These are phyloP conservation scores for Baryphthengus martii DNA, from an alignment of 2,113 vertebrate genomes.

Conservation along the genomic window DNA sequence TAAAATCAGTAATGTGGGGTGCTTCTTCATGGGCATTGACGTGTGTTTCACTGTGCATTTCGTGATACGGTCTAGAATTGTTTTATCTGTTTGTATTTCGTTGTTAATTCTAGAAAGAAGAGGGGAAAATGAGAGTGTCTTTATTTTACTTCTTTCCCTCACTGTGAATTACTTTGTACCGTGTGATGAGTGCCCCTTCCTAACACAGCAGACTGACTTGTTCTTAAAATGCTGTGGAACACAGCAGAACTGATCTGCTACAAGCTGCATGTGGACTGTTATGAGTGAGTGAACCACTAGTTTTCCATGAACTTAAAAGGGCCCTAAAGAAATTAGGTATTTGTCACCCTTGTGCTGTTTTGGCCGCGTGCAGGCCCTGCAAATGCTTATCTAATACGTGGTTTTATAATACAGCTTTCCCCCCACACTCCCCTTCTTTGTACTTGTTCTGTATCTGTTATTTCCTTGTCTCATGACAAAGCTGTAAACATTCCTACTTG, in stretches of 20 bases:
- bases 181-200: neutral
- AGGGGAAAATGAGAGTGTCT: neutral
- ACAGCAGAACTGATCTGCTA: neutral
- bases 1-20: neutral
- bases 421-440: neutral
- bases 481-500: neutral
- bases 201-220: neutral
- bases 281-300: neutral
- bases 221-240: neutral
- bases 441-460: neutral
- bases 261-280: neutral
- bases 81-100: neutral
- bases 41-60: neutral
- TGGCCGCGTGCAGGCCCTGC: neutral
- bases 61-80: fast-evolving
- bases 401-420: neutral
- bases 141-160: neutral
- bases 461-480: neutral
- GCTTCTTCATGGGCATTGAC: neutral
- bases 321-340: neutral
- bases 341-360: neutral
- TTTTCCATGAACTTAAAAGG: neutral
- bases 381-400: neutral
- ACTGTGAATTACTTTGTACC: neutral
- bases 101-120: neutral